Percentiles rank a stretch among this genome's conserved stretches.
phyloP scores from a whole-genome alignment of 2,797 vertebrate genomes.

The Xerus rutilus region DNA sequence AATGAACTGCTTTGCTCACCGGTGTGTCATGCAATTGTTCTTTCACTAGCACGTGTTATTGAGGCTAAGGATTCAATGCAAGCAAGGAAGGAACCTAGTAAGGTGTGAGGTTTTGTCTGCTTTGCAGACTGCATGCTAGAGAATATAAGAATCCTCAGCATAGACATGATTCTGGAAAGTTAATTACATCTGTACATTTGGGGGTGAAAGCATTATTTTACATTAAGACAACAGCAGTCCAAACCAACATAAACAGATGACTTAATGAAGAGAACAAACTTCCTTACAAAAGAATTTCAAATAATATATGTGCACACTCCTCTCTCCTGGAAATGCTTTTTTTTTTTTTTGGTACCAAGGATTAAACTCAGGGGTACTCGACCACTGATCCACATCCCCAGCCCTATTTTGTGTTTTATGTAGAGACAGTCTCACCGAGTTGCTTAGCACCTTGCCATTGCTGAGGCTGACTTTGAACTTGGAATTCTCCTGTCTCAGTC shows the following conservation, averaged over 20 bases:
- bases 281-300: slow-evolving; percentile 8
- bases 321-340: background rate
- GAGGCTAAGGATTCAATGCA: background rate
- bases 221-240: background rate
- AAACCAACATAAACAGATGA: background rate
- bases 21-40: background rate
- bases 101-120: background rate
- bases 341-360: too few species aligned
- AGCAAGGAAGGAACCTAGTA: background rate
- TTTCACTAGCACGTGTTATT: background rate
- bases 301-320: too few species aligned
- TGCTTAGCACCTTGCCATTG: too few species aligned
- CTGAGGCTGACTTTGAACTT: too few species aligned
- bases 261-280: slow-evolving; percentile 5
- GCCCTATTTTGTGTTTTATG: too few species aligned
- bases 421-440: too few species aligned
- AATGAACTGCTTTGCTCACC: background rate
- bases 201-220: background rate
- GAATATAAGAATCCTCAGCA: background rate
- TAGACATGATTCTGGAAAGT: background rate
- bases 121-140: background rate
- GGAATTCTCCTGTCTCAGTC: too few species aligned
- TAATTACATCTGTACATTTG: background rate
- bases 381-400: too few species aligned
- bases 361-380: too few species aligned